A percentile compares a stretch with the other conserved stretches of the same genome.
These are phyloP conservation scores for Brassicogethes aeneus DNA, from an alignment of 2,888 invertebrate species.

Conservation along the genomic window DNA sequence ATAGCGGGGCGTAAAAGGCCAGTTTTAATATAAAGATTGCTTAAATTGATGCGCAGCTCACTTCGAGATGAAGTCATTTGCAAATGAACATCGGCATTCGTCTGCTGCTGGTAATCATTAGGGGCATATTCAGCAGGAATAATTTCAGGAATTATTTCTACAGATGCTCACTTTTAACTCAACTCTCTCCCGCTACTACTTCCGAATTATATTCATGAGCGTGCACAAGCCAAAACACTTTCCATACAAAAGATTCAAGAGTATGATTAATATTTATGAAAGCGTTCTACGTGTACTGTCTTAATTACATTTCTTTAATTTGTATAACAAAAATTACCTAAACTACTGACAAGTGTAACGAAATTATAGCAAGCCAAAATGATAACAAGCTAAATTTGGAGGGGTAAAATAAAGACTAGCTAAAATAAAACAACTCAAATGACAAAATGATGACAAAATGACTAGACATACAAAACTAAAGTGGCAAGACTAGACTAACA, in stretches of 20 bases:
- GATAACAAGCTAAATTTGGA: too few species aligned
- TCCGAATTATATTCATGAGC: slow-evolving; percentile 5
- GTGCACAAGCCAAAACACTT: too few species aligned
- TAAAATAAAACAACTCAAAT: too few species aligned
- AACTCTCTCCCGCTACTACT: slow-evolving; percentile 4
- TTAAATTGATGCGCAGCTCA: slow-evolving; percentile 34
- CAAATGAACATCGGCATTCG: slow-evolving; percentile 43
- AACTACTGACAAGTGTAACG: too few species aligned
- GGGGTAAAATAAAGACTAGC: too few species aligned
- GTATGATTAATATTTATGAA: neutral
- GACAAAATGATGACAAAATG: too few species aligned
- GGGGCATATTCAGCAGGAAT: slow-evolving; percentile 41
- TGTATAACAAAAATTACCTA: too few species aligned
- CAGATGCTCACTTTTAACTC: slow-evolving; percentile 6
- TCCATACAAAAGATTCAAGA: neutral
- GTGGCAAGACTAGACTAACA: too few species aligned
- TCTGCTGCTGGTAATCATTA: slow-evolving; percentile 39
- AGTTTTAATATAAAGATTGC: slow-evolving; percentile 41
- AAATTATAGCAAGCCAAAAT: too few species aligned
- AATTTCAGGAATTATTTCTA: slow-evolving; percentile 39
- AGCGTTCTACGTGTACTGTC: neutral
- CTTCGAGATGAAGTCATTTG: slow-evolving; percentile 40
- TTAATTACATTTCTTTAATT: too few species aligned
- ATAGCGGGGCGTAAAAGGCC: slow-evolving; percentile 25
- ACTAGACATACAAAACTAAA: too few species aligned